Evolutionary conservation across 2,113 vertebrate genomes (phyloP).

Genomic region (Neodon shergylaensis): DNA sequence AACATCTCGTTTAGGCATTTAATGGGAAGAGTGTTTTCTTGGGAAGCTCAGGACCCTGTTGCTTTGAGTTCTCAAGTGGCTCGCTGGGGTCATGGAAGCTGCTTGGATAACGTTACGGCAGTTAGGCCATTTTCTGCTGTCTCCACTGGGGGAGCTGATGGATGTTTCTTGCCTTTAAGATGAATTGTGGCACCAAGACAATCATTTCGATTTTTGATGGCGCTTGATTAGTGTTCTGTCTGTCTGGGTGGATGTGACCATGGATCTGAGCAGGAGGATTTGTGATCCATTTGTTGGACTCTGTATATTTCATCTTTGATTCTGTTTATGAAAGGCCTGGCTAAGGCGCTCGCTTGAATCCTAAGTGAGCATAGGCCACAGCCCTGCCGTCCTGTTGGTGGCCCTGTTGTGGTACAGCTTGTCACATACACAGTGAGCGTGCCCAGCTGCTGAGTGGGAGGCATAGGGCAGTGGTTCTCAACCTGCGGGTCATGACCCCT

Average conservation of each 20-base stretch:
- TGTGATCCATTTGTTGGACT: constrained; percentile 7
- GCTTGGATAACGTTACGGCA: neutral
- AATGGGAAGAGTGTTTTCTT: neutral
- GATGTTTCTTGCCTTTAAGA: constrained; percentile 30
- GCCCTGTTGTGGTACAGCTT: neutral
- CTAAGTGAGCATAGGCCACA: neutral
- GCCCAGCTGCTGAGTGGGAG: neutral
- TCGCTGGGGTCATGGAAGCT: neutral
- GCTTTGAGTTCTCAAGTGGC: neutral
- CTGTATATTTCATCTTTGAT: constrained; percentile 38
- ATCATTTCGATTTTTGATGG: neutral
- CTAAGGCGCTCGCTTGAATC: neutral
- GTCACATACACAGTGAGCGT: neutral
- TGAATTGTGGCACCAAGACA: neutral
- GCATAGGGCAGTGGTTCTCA: neutral
- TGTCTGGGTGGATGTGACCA: neutral
- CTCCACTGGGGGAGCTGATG: neutral
- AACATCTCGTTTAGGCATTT: neutral
- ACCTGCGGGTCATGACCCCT: neutral
- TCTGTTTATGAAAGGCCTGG: neutral
- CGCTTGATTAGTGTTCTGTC: constrained; percentile 17
- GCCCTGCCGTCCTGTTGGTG: neutral
- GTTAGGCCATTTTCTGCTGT: neutral
- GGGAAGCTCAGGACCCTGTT: neutral
- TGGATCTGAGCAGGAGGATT: neutral